These are phyloP conservation scores for Upupa epops DNA, from an alignment of 2,113 vertebrate species.

Conservation along the genomic window DNA sequence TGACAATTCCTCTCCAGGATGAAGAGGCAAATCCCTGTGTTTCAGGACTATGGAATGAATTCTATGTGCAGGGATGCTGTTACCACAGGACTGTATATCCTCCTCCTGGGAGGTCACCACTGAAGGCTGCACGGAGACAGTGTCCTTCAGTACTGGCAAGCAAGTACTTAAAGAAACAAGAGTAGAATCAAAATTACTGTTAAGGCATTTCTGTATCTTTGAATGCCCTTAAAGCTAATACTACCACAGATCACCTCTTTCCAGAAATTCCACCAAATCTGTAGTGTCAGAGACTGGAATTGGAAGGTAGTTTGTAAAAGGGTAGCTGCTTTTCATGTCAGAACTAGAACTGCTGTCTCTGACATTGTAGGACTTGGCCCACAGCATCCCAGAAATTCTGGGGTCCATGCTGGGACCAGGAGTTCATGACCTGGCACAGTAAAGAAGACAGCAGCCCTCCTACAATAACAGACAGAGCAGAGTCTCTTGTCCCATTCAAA, in stretches of 20 bases:
- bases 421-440: background rate
- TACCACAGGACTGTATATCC: constrained; percentile 65
- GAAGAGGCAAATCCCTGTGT: constrained; percentile 65
- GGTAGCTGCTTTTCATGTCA: background rate
- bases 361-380: rapidly evolving
- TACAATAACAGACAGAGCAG: background rate
- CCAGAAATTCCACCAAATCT: background rate
- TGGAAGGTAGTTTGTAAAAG: background rate
- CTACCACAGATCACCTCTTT: background rate
- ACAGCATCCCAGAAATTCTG: background rate
- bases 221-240: background rate
- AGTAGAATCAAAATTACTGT: background rate
- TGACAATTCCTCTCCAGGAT: constrained; percentile 52
- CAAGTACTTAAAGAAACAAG: background rate
- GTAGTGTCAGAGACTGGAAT: background rate
- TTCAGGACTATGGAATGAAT: constrained; percentile 66
- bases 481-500: background rate
- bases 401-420: background rate
- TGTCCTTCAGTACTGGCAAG: constrained; percentile 69
- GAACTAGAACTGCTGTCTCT: background rate
- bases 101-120: constrained; percentile 63
- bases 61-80: constrained; percentile 50
- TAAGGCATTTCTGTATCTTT: background rate
- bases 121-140: constrained; percentile 48
- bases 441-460: background rate